Percentiles rank a stretch among this genome's conserved stretches.
Evolutionary conservation across 2,888 invertebrate species (phyloP).

Genomic region (Patella ulyssiponensis): DNA sequence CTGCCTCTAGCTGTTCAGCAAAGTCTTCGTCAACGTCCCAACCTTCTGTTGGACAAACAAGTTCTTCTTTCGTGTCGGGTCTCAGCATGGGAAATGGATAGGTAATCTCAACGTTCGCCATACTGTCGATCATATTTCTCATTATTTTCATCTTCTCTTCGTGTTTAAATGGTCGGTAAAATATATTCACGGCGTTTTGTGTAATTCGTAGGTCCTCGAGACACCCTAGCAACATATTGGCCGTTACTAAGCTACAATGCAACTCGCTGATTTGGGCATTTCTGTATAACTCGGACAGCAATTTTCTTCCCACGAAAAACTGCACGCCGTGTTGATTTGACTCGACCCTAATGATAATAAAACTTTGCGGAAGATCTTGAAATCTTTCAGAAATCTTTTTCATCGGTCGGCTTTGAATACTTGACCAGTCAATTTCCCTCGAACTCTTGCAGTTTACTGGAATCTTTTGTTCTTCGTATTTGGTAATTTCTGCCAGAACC

Average conservation of each 20-base stretch:
- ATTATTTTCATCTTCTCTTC: slow-evolving; percentile 45
- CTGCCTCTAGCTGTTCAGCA: slow-evolving; percentile 47
- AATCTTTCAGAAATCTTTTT: no score
- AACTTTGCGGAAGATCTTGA: no score
- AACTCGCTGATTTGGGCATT: slow-evolving; percentile 47
- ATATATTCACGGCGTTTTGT: slow-evolving; percentile 38
- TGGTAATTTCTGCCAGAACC: no score
- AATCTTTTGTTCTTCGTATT: no score
- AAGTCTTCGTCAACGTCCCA: slow-evolving; percentile 51
- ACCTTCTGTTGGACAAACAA: slow-evolving; percentile 49
- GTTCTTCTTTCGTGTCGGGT: slow-evolving; percentile 41
- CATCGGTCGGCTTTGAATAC: no score
- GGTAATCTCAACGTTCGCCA: slow-evolving; percentile 35
- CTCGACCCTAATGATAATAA: no score
- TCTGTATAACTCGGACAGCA: slow-evolving; percentile 48
- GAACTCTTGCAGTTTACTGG: no score
- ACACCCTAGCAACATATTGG: slow-evolving; percentile 50
- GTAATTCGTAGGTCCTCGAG: slow-evolving; percentile 45
- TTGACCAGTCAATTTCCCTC: no score
- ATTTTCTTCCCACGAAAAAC: slow-evolving; percentile 44
- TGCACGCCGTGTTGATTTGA: no score
- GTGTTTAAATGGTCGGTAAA: slow-evolving; percentile 41
- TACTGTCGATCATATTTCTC: slow-evolving; percentile 34
- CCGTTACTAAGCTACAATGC: slow-evolving; percentile 50
- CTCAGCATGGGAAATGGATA: slow-evolving; percentile 50